phyloP scores from a whole-genome alignment of 35 echinoderm and acorn worm genomes.

The Chiridota heheva region DNA sequence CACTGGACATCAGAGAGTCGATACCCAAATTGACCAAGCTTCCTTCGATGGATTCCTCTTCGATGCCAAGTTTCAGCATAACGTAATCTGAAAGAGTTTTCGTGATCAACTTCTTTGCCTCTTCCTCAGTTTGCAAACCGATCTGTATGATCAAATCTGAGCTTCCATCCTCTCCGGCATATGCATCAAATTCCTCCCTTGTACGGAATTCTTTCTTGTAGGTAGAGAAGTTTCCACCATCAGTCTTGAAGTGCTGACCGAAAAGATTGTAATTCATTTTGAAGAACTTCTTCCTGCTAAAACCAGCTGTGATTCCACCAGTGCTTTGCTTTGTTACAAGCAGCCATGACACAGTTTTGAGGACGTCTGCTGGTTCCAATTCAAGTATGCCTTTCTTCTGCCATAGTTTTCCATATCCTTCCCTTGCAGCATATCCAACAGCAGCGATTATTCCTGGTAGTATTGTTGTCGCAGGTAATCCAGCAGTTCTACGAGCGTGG shows the following conservation, averaged over 20 bases:
- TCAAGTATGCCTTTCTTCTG: slow-evolving; percentile 42
- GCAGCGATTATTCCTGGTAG: slow-evolving; percentile 35
- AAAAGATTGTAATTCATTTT: slow-evolving; percentile 32
- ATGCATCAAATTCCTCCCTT: neutral
- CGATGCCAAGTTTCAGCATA: slow-evolving; percentile 43
- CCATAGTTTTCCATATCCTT: slow-evolving; percentile 10
- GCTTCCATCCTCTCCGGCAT: neutral
- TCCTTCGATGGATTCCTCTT: slow-evolving; percentile 12
- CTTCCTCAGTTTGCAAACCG: neutral
- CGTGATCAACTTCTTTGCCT: slow-evolving; percentile 16
- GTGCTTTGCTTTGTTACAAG: neutral
- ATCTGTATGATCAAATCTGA: slow-evolving; percentile 16
- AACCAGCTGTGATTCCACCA: slow-evolving; percentile 19
- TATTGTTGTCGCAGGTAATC: slow-evolving; percentile 59
- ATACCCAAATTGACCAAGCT: slow-evolving; percentile 40
- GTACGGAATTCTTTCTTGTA: slow-evolving; percentile 46
- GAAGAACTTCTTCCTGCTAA: neutral
- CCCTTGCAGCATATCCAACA: slow-evolving; percentile 48
- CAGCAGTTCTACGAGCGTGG: neutral
- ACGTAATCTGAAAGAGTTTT: slow-evolving; percentile 18
- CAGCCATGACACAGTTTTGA: slow-evolving; percentile 22
- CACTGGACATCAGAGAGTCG: slow-evolving; percentile 59
- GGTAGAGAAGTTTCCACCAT: slow-evolving; percentile 27
- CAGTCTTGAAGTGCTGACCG: neutral
- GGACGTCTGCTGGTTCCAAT: slow-evolving; percentile 37